Conservation (phyloP, 2,113 vertebrate genomes). For the Clarias macrocephalus region DNA sequence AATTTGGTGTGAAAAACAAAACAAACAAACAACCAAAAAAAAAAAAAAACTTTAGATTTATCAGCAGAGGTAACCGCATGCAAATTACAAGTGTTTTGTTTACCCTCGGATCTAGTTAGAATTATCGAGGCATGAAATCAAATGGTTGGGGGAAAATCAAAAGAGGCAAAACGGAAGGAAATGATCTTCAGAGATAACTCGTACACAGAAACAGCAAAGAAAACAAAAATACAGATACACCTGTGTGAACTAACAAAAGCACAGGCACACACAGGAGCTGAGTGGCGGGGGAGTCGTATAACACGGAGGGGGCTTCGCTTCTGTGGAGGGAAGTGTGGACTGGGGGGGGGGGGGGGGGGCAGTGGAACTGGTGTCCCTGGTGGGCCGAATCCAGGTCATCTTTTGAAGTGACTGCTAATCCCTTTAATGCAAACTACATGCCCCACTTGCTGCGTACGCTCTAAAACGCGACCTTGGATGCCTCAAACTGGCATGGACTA, state of each 20-base stretch:
- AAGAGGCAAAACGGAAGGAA: slow-evolving; percentile 23
- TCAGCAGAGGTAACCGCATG: slow-evolving; percentile 33
- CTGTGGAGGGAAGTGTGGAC: slow-evolving; percentile 75
- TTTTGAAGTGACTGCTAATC: slow-evolving; percentile 81
- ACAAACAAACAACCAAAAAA: not conserved
- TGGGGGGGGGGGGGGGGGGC: slow-evolving; percentile 67
- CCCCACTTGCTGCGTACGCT: slow-evolving; percentile 68
- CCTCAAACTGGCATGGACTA: slow-evolving; percentile 71
- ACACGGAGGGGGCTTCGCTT: slow-evolving; percentile 68
- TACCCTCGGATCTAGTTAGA: slow-evolving; percentile 7
- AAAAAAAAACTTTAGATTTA: not conserved
- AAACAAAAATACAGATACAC: slow-evolving; percentile 17
- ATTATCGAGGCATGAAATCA: slow-evolving; percentile 38
- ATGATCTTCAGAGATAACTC: slow-evolving; percentile 12
- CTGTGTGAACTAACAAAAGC: slow-evolving; percentile 45
- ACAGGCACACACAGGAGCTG: slow-evolving; percentile 56
- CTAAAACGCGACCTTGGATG: slow-evolving; percentile 63
- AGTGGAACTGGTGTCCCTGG: slow-evolving; percentile 78
- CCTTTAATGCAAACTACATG: slow-evolving; percentile 82
- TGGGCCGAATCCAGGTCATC: slow-evolving; percentile 81
- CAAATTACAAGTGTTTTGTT: slow-evolving; percentile 29
- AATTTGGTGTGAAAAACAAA: slow-evolving; percentile 21
- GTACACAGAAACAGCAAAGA: slow-evolving; percentile 3
- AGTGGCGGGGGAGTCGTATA: slow-evolving; percentile 71
- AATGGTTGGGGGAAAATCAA: slow-evolving; percentile 26